Conservation (phyloP, 64 coral and sea anemone genomes). For the Actinia equina region DNA sequence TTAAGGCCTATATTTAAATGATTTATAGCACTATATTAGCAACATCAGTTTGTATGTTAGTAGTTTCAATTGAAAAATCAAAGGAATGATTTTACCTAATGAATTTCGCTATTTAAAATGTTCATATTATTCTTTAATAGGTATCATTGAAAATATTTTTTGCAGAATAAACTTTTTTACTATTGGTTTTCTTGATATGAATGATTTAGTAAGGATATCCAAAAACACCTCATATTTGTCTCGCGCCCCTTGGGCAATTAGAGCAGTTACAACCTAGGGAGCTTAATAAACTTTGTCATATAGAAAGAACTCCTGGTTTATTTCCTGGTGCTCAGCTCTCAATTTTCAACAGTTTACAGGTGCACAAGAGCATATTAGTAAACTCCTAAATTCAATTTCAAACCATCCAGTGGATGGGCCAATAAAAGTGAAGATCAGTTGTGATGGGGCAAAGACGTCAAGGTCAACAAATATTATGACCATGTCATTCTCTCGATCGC, state of each 20-base stretch:
- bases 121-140: neutral
- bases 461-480: constrained; percentile 49
- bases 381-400: constrained; percentile 22
- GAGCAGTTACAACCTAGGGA: constrained; percentile 7
- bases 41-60: too few species aligned
- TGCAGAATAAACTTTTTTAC: constrained; percentile 12
- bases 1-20: too few species aligned
- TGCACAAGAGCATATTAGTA: constrained; percentile 33
- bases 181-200: neutral
- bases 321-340: constrained; percentile 51
- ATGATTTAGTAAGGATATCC: neutral
- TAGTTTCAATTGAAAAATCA: too few species aligned
- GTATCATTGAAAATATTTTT: constrained; percentile 1
- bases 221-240: neutral
- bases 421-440: constrained; percentile 64
- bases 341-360: constrained; percentile 44
- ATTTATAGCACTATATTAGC: too few species aligned
- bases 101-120: neutral
- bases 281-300: constrained; percentile 46
- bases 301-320: constrained; percentile 22
- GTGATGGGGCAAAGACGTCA: constrained; percentile 63
- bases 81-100: too few species aligned
- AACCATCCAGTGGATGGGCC: constrained; percentile 20
- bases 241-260: neutral
- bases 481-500: constrained; percentile 22